Evolutionary conservation across 2,113 vertebrate species (phyloP), one percentile per base, ranked within the genome.

Genomic region (Pygoscelis adeliae): DNA sequence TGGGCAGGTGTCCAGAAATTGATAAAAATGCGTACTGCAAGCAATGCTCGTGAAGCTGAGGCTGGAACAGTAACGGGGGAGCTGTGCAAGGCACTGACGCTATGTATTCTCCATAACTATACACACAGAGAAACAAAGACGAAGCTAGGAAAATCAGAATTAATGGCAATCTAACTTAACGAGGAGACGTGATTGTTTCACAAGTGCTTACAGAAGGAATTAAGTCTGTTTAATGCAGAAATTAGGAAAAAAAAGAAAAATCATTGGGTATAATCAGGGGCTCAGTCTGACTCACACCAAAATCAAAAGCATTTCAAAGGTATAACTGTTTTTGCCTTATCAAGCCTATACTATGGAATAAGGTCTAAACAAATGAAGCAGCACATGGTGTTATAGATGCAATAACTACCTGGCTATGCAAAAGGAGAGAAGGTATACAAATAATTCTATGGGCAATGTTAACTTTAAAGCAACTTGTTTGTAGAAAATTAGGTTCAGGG

Each of bases 1-100:
- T 47, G 23, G 56, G 69, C 89, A 94, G 40, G 20, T 93, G 65
- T 82, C 84, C 65, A 61, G 79, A 95, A 87, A 78, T 50, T 95
- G 76, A 81, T 94, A 84, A 89, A 89, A 95, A 90, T 40, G 11
- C 36, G 27, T 55, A 44, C 38, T 76, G 18, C 4, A 30, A 89
- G 52, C 34, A 87, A 34, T 22, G 32, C 42, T 62, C 11, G 59
- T 1, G 3, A 71, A 84, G 56, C 72, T 74, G 91, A 81, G 63
- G 23, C 55, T 87, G 30, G 29, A 82, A 36, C 15, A 76, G 42
- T n/a, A 72, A 55, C 0, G 0, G 32, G 9, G 38, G 8, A 77
- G 29, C 46, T 70, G 50, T 44, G 27, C 26, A 90, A 84, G 61
- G n/a, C 53, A 29, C 40, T 4, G 6, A 22, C 15, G 58, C 13